Evolutionary conservation across 2,888 invertebrate species (phyloP).

Genomic region (Acanthacorydalis orientalis): DNA sequence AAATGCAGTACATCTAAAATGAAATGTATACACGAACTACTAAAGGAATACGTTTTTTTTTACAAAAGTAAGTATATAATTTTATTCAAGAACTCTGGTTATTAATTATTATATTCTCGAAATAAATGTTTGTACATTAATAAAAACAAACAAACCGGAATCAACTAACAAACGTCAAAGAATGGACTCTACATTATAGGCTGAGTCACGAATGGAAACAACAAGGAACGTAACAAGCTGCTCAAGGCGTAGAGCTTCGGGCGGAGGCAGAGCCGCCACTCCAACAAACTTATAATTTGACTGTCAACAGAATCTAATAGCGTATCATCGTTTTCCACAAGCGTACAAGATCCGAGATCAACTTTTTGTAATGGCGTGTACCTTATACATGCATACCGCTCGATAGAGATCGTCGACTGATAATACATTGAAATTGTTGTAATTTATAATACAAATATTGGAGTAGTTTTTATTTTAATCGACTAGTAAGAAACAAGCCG

Average conservation of each 20-base stretch:
- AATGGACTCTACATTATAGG: not conserved
- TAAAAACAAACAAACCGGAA: not conserved
- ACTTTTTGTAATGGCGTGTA: not conserved
- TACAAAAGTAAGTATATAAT: too few relatives aligned
- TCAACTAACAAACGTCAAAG: not conserved
- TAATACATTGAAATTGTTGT: slow-evolving; percentile 3
- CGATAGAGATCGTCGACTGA: not conserved
- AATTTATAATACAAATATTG: slow-evolving; percentile 6
- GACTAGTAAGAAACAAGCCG: too few relatives aligned
- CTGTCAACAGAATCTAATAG: slow-evolving; percentile 29
- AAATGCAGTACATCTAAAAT: too few relatives aligned
- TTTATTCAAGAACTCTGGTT: too few relatives aligned
- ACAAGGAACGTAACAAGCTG: too few relatives aligned
- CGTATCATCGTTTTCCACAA: slow-evolving; percentile 20
- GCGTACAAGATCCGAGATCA: not conserved
- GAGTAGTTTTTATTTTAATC: slow-evolving; percentile 2
- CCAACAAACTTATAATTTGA: slow-evolving; percentile 25
- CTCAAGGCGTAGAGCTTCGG: not conserved
- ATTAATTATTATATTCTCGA: not conserved
- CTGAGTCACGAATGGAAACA: not conserved
- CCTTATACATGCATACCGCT: not conserved
- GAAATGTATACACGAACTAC: too few relatives aligned
- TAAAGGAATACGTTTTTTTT: too few relatives aligned
- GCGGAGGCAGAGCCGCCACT: slow-evolving; percentile 1
- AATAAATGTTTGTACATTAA: not conserved